phyloP scores from a whole-genome alignment of 1,140 invertebrate species.

The Drosophila orena region DNA sequence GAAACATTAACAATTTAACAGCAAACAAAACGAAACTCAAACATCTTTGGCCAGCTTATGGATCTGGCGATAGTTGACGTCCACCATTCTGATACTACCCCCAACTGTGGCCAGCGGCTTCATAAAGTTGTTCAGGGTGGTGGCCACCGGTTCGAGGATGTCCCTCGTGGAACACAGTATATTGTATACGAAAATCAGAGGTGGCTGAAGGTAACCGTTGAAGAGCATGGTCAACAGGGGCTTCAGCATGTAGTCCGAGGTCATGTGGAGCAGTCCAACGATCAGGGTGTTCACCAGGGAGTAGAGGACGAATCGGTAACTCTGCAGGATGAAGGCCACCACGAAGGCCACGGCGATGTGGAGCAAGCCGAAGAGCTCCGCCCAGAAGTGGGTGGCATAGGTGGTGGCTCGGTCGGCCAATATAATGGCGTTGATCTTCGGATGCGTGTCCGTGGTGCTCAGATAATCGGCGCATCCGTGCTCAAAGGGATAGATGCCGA shows the following conservation, averaged over 20 bases:
- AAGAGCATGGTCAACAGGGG: constrained; percentile 88
- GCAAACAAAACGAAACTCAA: constrained; percentile 16
- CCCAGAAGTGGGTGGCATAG: constrained; percentile 88
- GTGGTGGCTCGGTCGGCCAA: constrained; percentile 87
- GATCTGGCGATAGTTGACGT: constrained; percentile 61
- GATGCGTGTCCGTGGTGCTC: constrained; percentile 87
- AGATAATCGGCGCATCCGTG: constrained; percentile 88
- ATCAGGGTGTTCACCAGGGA: constrained; percentile 87
- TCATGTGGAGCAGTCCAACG: constrained; percentile 87
- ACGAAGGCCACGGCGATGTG: constrained; percentile 87
- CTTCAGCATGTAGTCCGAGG: constrained; percentile 89
- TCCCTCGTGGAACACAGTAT: constrained; percentile 87
- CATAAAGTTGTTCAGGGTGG: constrained; percentile 64
- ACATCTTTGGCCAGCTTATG: constrained; percentile 54
- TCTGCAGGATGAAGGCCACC: constrained; percentile 87
- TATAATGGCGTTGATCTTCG: constrained; percentile 86
- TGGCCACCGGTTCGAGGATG: constrained; percentile 87
- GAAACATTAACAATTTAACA: neutral
- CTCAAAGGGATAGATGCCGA: constrained; percentile 89
- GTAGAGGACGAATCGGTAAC: constrained; percentile 86
- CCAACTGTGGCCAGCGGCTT: constrained; percentile 69
- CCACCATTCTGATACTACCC: constrained; percentile 56
- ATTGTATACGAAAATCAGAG: constrained; percentile 88
- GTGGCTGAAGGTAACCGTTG: constrained; percentile 88
- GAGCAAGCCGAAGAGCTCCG: constrained; percentile 88